These are phyloP conservation scores for Pituophis catenifer DNA, from an alignment of 2,113 vertebrate genomes.

Conservation along the genomic window DNA sequence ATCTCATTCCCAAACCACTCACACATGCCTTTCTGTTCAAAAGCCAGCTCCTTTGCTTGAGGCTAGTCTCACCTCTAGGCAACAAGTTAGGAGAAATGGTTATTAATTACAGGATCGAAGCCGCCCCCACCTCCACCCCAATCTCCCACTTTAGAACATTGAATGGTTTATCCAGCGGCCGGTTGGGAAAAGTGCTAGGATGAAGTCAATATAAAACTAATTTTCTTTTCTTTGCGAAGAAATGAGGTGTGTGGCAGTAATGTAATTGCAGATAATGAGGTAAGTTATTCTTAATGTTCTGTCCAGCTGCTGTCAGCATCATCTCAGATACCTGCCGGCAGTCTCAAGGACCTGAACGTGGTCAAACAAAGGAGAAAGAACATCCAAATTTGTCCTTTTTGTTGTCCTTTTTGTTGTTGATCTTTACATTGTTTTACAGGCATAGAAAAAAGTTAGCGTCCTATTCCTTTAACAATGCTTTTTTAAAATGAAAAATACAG, in stretches of 20 bases:
- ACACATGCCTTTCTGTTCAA: background rate
- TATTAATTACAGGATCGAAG: slow-evolving; percentile 27
- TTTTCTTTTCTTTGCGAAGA: slow-evolving; percentile 78
- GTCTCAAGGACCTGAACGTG: background rate
- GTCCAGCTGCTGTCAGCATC: slow-evolving; percentile 62
- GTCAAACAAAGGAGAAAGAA: background rate
- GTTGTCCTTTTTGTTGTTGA: background rate
- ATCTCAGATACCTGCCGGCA: slow-evolving; percentile 52
- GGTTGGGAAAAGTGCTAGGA: slow-evolving; percentile 67
- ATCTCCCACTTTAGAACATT: slow-evolving; percentile 1
- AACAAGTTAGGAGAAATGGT: slow-evolving; percentile 22
- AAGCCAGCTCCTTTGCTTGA: background rate
- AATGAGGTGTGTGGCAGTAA: slow-evolving; percentile 80
- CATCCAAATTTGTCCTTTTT: background rate
- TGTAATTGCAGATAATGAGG: slow-evolving; percentile 86
- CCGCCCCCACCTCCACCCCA: background rate
- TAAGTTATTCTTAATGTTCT: slow-evolving; percentile 84
- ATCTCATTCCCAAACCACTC: slow-evolving; percentile 1
- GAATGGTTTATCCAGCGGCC: slow-evolving; percentile 39
- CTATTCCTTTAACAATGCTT: background rate
- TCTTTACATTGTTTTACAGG: background rate
- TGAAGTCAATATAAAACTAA: slow-evolving; percentile 85
- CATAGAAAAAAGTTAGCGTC: background rate
- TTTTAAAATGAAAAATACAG: background rate
- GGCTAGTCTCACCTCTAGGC: slow-evolving; percentile 1